Evolutionary conservation across 2,797 vertebrate species (phyloP), one percentile per base, ranked within the genome.

Genomic region (Tragopan temminckii): DNA sequence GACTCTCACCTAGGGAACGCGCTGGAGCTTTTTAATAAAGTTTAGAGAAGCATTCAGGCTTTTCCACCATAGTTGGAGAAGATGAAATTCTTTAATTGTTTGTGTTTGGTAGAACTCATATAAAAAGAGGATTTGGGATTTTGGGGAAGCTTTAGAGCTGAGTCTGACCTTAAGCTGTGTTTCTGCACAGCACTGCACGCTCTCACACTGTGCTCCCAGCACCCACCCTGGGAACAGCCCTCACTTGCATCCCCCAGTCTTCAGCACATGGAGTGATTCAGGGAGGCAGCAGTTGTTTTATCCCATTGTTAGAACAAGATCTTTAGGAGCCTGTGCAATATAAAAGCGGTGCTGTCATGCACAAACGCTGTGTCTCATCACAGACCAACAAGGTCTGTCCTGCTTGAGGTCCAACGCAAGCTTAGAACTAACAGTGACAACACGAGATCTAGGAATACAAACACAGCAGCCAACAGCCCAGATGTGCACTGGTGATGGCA

Each of bases 101-200:
- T 94, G 93, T 97, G 87, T 96, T 95, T 95, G 86, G 62, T 46
- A 48, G 88, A 96, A 94, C 81, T 96, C 94, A 93, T 95, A 96
- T 96, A 96, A 97, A 96, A 94, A 96, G 94, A 93, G 95, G 95
- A 97, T 97, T 95, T 97, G 91, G 78, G 88, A 93, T 96, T 91
- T 83, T 80, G 38, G 59, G 92, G 95, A 95, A 91, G 91, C 85
- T 96, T 96, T 96, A 95, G 89, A 87, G 80, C 40, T 42, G 81
- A 93, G 74, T 93, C 91, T 89, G 85, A 94, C 87, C 94, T 92
- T 95, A 94, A 94, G 92, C 94, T 75, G n/a, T 83, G 71, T 83
- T 95, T 93, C 88, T 96, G 86, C 88, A 23, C 67, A 74, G 75
- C 93, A 85, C 33, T 0, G 24, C 94, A 84, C 13, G 55, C 93